These are phyloP conservation scores for Xiphorhynchus erythropygius DNA, from an alignment of 2,797 vertebrate species.

Conservation along the genomic window DNA sequence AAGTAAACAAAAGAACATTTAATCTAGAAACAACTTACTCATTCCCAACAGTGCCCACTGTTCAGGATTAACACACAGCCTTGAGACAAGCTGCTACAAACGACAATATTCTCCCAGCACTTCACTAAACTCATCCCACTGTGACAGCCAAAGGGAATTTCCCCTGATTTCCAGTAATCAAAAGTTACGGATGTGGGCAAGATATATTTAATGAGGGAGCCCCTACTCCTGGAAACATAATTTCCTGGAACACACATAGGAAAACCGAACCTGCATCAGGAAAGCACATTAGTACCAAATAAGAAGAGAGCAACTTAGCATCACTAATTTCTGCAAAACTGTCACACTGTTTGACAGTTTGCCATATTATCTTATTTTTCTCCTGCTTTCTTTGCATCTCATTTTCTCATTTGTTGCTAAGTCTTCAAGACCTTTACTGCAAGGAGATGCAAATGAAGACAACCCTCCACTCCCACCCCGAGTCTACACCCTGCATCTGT, in stretches of 20 bases:
- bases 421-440: background rate
- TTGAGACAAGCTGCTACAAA: background rate
- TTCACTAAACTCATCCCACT: background rate
- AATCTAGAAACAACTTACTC: background rate
- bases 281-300: background rate
- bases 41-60: background rate
- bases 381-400: slow-evolving; percentile 2
- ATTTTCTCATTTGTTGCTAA: slow-evolving; percentile 1
- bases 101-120: background rate
- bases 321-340: background rate
- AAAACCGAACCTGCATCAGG: background rate
- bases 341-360: background rate
- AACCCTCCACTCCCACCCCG: background rate
- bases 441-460: background rate
- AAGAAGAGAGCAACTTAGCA: background rate
- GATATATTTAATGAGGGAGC: background rate
- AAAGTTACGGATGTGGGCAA: background rate
- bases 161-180: background rate
- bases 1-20: background rate
- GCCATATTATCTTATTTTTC: background rate
- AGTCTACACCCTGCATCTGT: background rate
- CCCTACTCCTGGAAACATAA: background rate
- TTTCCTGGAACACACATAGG: background rate
- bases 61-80: background rate
- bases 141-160: background rate